Percentiles rank a stretch among this genome's conserved stretches.
Evolutionary conservation across 1,140 invertebrate species (phyloP).

Genomic region (Eueides isabella): DNA sequence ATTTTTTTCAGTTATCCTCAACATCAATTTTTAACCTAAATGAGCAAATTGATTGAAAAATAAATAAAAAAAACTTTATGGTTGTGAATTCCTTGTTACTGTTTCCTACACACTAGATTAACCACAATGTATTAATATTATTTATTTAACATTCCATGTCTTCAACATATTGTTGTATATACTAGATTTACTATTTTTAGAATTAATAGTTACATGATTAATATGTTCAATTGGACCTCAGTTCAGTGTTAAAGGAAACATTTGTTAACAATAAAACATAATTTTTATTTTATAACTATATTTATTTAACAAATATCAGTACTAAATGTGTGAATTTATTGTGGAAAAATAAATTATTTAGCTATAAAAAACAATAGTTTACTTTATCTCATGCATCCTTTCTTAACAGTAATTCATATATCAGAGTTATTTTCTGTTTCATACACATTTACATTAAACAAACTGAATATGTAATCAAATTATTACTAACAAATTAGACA

Average conservation of each 20-base stretch:
- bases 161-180: conserved; percentile 28
- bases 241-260: background rate
- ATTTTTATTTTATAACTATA: conserved; percentile 21
- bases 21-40: background rate
- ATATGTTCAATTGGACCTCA: background rate
- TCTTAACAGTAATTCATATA: background rate
- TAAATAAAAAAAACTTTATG: conserved; percentile 19
- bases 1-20: background rate
- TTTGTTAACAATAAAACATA: conserved; percentile 16
- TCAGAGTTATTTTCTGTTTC: background rate
- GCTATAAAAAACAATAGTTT: conserved; percentile 2
- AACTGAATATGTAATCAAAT: background rate
- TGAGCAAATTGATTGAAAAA: background rate
- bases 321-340: conserved; percentile 24
- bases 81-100: conserved; percentile 40
- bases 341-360: conserved; percentile 20
- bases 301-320: conserved; percentile 26
- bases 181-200: conserved; percentile 6
- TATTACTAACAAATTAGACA: background rate
- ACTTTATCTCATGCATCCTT: background rate
- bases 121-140: background rate
- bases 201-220: background rate
- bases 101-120: background rate
- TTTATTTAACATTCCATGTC: conserved; percentile 23
- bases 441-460: no score